Base-by-base conservation (phyloP, 2,888 invertebrate genomes). In the Hymenopus coronatus region DNA sequence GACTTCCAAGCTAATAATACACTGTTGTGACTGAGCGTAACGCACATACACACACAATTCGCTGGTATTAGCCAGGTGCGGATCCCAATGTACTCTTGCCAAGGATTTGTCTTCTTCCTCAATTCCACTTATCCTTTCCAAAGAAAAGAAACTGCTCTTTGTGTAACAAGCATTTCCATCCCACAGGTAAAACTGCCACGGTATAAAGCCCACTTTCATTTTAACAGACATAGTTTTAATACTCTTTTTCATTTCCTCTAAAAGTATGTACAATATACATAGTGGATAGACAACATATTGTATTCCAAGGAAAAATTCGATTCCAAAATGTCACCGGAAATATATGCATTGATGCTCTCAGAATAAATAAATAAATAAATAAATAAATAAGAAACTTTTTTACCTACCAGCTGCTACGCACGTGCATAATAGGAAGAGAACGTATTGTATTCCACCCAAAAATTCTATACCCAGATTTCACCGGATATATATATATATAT, bases 171-270 rank as follows among this genome's bases (percentile, higher is more conserved):
- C 20, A 25, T 25, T 70, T 70, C 20, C 25, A 70, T 6, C 20
- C 54, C 15, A 70, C 25, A 70, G 20, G 15, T 20, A 70, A 70
- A 25, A 20, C 54, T 70, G 20, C 0, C 54, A 20, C 54, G 25
- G 54, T 20, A 70, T 20, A 20, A 3, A 70, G 54, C 54, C 54
- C 25, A 70, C 20, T 70, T 70, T 70, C 54, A 40, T 20, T 70
- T 20, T 6, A 25, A 70, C 4, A 70, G 20, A 70, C 9, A 25
- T 70, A 1, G 4, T 20, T 70, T 25, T 70, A 70, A 14, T 70
- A 1, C 4, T 20, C 1, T 1, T 2, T 20, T 12, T 40, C 12
- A 1, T 1, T 12, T 40, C 1, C n/a, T n/a, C n/a, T n/a, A n/a
- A n/a, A n/a, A n/a, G n/a, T n/a, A n/a, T n/a, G n/a, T n/a, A n/a